A percentile compares a stretch with the other conserved stretches of the same genome.
Evolutionary conservation across 2,888 invertebrate species (phyloP).

Genomic region (Caenorhabditis drosophilae): DNA sequence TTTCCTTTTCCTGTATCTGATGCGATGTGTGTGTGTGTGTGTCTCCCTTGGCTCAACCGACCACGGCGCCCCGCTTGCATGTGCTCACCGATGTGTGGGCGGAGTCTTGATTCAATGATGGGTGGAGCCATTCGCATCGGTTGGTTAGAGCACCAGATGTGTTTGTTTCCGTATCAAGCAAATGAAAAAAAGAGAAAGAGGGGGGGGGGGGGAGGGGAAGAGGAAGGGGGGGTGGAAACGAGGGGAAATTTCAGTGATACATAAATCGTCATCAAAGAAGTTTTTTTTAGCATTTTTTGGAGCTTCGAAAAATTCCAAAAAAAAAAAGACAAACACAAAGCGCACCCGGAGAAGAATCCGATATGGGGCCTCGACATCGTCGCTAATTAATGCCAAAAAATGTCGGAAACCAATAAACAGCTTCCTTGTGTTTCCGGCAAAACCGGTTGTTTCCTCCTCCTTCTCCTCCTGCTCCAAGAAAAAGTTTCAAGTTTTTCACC

Average conservation of each 20-base stretch:
- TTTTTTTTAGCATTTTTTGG: not conserved
- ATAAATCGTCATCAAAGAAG: not conserved
- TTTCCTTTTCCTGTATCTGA: constrained; percentile 44
- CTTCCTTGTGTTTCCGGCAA: no score
- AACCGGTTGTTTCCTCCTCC: no score
- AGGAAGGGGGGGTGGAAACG: not conserved
- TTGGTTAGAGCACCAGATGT: not conserved
- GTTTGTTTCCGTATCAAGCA: constrained; percentile 4
- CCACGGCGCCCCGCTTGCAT: no score
- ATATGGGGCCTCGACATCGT: no score
- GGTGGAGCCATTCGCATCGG: not conserved
- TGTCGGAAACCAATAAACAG: no score
- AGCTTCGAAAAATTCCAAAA: not conserved
- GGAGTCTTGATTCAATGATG: constrained; percentile 3
- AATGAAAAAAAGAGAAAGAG: not conserved
- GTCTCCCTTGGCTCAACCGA: constrained; percentile 12
- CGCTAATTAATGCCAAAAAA: not conserved
- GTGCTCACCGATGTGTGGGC: constrained; percentile 24
- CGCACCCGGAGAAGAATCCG: no score
- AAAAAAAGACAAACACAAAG: not conserved
- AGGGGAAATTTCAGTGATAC: not conserved
- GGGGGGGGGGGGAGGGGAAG: not conserved
- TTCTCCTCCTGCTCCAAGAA: no score
- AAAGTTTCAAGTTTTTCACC: no score
- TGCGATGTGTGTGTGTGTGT: no score